phyloP scores from a whole-genome alignment of 2,888 invertebrate genomes.

The Leptopilina syphax region DNA sequence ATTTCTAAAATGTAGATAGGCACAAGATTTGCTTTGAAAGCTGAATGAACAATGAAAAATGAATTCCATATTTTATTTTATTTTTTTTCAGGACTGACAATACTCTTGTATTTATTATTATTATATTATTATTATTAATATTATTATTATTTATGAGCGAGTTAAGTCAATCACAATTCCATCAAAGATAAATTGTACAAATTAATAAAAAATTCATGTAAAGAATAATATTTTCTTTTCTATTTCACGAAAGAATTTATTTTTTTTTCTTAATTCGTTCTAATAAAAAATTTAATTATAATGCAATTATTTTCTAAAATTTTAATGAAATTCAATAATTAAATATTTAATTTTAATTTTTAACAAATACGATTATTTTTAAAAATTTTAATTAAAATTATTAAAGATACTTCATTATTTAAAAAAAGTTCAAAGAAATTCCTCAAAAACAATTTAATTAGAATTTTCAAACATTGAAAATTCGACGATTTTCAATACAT shows the following conservation, averaged over 20 bases:
- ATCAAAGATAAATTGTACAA: conserved; percentile 24
- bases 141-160: conserved; percentile 34
- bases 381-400: no score
- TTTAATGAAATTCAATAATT: no score
- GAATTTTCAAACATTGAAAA: no score
- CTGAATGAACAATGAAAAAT: background rate
- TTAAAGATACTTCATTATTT: no score
- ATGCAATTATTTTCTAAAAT: no score
- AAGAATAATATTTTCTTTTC: background rate
- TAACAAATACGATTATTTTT: no score
- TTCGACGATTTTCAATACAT: no score
- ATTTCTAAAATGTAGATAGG: conserved; percentile 12
- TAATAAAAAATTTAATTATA: no score
- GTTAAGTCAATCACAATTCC: conserved; percentile 13
- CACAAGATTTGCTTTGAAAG: background rate
- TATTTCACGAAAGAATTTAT: conserved; percentile 36
- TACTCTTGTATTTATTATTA: conserved; percentile 31
- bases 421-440: no score
- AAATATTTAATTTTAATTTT: no score
- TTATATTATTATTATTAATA: background rate
- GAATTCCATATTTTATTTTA: conserved; percentile 1
- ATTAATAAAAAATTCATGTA: conserved; percentile 26
- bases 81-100: conserved; percentile 11
- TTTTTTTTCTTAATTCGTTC: no score
- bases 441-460: no score